Conservation (phyloP, 2,113 vertebrate genomes). For the Opisthocomus hoazin region DNA sequence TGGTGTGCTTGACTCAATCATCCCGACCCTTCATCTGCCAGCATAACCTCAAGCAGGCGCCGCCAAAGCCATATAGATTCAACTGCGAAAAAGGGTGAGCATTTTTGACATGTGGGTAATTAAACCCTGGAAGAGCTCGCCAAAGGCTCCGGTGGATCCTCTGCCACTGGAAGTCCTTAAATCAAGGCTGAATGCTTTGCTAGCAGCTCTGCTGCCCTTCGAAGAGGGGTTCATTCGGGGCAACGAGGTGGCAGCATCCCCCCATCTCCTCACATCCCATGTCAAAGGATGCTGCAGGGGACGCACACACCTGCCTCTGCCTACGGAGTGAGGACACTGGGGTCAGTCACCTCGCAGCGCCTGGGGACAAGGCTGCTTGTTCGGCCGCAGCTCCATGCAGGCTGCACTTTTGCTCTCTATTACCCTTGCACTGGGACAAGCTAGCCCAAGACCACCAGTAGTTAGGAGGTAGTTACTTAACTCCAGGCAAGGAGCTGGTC, state of each 20-base stretch:
- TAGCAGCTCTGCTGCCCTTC: not conserved
- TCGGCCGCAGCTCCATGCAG: not conserved
- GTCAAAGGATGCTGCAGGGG: not conserved
- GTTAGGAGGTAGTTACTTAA: not conserved
- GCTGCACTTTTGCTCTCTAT: not conserved
- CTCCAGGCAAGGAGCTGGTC: not conserved
- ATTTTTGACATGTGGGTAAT: not conserved
- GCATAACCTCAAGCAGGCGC: not conserved
- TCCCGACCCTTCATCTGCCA: not conserved
- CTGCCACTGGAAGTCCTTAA: not conserved
- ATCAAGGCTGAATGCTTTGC: not conserved
- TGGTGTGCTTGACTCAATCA: accelerated
- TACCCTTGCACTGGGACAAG: not conserved
- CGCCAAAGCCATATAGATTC: not conserved
- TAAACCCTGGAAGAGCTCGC: not conserved
- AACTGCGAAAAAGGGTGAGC: not conserved
- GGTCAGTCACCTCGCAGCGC: not conserved
- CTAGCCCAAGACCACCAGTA: not conserved
- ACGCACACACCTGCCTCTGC: not conserved
- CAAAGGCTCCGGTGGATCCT: not conserved
- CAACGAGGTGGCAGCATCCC: not conserved
- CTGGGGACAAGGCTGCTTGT: not conserved
- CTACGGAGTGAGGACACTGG: not conserved
- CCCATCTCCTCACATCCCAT: accelerated
- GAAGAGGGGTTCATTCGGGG: not conserved